These are phyloP conservation scores for Murina feae DNA, from an alignment of 2,113 vertebrate genomes.

Conservation along the genomic window DNA sequence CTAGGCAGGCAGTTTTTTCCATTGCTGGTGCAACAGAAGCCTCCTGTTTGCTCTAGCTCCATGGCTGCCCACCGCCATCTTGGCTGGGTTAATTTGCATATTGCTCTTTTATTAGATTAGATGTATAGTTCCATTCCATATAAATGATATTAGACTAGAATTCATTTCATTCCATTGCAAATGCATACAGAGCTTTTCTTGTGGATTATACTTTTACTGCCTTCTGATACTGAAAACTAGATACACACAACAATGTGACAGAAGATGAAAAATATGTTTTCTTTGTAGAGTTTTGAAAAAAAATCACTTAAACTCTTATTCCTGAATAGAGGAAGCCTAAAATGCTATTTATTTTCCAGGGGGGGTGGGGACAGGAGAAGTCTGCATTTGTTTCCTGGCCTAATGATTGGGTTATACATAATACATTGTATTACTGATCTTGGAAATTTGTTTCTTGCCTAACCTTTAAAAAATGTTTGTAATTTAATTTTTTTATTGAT, in stretches of 20 bases:
- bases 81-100: no score
- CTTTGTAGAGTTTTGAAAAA: conserved; percentile 16
- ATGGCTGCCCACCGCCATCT: no score
- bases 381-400: conserved; percentile 17
- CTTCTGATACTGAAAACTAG: conserved; percentile 22
- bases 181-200: not conserved
- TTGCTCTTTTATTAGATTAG: no score
- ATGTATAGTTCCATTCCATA: not conserved
- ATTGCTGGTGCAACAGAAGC: no score
- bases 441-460: conserved; percentile 35
- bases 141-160: not conserved
- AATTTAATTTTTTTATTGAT: not conserved
- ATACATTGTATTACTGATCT: not conserved
- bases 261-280: not conserved
- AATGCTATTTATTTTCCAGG: conserved; percentile 16
- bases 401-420: not conserved
- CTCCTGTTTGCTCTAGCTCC: no score
- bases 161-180: conserved; percentile 13
- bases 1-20: no score
- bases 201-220: not conserved
- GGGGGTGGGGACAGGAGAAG: not conserved
- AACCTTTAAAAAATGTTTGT: not conserved
- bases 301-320: not conserved
- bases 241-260: not conserved
- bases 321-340: not conserved